Evolutionary conservation across 23 tunicate species (phyloP).

Genomic region (Styela clava): DNA sequence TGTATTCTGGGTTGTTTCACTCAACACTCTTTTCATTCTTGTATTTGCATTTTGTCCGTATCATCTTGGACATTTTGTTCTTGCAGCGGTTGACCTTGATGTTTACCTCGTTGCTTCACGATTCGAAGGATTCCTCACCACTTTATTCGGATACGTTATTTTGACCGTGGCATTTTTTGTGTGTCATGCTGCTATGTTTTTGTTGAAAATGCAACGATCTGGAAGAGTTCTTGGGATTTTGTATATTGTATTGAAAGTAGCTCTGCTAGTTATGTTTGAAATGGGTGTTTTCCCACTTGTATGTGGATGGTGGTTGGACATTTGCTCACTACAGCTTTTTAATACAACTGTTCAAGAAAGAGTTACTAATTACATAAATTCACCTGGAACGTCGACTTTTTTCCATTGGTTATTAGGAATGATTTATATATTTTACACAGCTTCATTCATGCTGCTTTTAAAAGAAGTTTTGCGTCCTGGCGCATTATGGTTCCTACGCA

Average conservation of each 20-base stretch:
- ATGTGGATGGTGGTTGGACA: slow-evolving; percentile 85
- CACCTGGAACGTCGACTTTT: slow-evolving; percentile 69
- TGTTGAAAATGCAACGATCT: slow-evolving; percentile 41
- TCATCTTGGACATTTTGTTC: slow-evolving; percentile 80
- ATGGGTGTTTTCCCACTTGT: slow-evolving; percentile 61
- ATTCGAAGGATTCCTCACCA: slow-evolving; percentile 64
- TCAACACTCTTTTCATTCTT: slow-evolving; percentile 77
- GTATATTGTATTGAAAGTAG: slow-evolving; percentile 72
- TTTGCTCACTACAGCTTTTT: slow-evolving; percentile 64
- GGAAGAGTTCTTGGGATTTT: slow-evolving; percentile 60
- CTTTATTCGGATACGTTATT: slow-evolving; percentile 63
- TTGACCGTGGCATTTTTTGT: slow-evolving; percentile 47
- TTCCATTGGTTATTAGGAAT: slow-evolving; percentile 81
- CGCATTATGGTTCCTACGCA: slow-evolving; percentile 77
- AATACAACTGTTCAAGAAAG: slow-evolving; percentile 48
- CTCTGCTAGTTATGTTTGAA: slow-evolving; percentile 60
- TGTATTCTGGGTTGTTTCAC: slow-evolving; percentile 86
- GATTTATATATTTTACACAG: slow-evolving; percentile 68
- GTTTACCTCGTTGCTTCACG: slow-evolving; percentile 35
- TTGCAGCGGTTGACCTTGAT: slow-evolving; percentile 30
- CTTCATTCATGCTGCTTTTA: slow-evolving; percentile 63
- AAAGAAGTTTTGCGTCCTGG: slow-evolving; percentile 82
- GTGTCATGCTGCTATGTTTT: slow-evolving; percentile 34
- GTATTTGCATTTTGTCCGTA: slow-evolving; percentile 91
- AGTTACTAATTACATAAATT: slow-evolving; percentile 17